Base-by-base conservation (phyloP, 2,888 invertebrate species). In the Pollenia angustigena region DNA sequence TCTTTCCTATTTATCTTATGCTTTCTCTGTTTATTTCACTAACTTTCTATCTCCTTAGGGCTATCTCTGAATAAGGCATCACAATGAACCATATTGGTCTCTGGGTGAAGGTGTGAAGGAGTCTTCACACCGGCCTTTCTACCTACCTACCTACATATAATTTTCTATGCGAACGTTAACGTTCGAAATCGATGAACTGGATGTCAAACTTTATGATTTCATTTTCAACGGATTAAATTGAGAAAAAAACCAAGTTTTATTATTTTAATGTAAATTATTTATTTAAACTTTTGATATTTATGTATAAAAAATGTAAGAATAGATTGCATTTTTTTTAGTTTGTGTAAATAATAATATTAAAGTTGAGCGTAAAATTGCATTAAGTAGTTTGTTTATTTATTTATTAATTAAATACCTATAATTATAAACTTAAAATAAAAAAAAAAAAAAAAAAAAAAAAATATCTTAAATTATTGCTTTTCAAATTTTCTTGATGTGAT, bases 361-460 rank as follows among this genome's bases (percentile, higher is more conserved):
- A 79, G 68, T 75, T 88, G 83, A 84, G 85, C 83, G 83, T 85
- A 74, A 48, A 83, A 83, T 82, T 88, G 83, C 83, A 79, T 85
- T 83, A 83, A 85, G 85, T 87, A 79, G 83, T 75, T 32, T 87
- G 50, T 76, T 69, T 16, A 44, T 76, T 69, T 81, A 62, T 54
- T 81, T 81, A 64, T 42, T 75, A 79, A 71, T 72, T 72, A 64
- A 83, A 75, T 66, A 56, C 23, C 11, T 50, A 76, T 52, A 71
- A 62, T 23, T 60, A 52, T 56, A 58, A 76, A 82, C 40, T 66
- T 81, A 76, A 42, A 58, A 72, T 16, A 48, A 69, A 72, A 68
- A 80, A 83, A 71, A 69, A n/a, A n/a, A n/a, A n/a, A n/a, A n/a
- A 48, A 69, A 72, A 68, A 80, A 83, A 72, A 68, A 80, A 83